Evolutionary conservation across 1,140 invertebrate genomes (phyloP).

Genomic region (Aphis gossypii): DNA sequence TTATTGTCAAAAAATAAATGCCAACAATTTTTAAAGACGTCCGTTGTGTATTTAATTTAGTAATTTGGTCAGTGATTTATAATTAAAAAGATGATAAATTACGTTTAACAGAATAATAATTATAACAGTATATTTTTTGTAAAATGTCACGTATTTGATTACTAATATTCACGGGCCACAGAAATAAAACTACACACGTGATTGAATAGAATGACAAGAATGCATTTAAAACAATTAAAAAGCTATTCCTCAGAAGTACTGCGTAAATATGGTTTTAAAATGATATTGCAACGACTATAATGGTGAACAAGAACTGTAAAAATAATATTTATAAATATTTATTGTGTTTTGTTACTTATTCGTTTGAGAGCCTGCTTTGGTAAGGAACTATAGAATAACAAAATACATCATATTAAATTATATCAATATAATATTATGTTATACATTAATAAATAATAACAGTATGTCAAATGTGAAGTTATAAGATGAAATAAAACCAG

Average conservation of each 20-base stretch:
- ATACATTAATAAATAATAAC: not conserved
- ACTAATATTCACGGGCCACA: not conserved
- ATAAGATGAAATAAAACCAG: not conserved
- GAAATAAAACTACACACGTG: not conserved
- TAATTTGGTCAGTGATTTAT: not conserved
- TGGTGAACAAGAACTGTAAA: not conserved
- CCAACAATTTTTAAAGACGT: not conserved
- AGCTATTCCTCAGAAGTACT: conserved; percentile 1
- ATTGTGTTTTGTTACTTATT: not conserved
- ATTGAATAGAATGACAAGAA: conserved; percentile 43
- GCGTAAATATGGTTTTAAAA: not conserved
- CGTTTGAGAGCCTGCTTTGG: not conserved
- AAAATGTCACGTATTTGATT: conserved; percentile 41
- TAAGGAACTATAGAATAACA: not conserved
- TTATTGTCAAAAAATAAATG: not conserved
- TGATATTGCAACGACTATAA: not conserved
- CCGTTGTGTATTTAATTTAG: not conserved
- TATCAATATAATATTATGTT: not conserved
- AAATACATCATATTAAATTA: not conserved
- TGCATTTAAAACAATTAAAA: conserved; percentile 47
- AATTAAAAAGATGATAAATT: conserved; percentile 34
- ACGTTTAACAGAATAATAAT: not conserved
- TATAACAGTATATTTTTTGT: not conserved
- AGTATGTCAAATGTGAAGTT: not conserved
- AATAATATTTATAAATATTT: not conserved